These are phyloP conservation scores for Lamellibrachia columna DNA, from an alignment of 2,888 invertebrate genomes.

Conservation along the genomic window DNA sequence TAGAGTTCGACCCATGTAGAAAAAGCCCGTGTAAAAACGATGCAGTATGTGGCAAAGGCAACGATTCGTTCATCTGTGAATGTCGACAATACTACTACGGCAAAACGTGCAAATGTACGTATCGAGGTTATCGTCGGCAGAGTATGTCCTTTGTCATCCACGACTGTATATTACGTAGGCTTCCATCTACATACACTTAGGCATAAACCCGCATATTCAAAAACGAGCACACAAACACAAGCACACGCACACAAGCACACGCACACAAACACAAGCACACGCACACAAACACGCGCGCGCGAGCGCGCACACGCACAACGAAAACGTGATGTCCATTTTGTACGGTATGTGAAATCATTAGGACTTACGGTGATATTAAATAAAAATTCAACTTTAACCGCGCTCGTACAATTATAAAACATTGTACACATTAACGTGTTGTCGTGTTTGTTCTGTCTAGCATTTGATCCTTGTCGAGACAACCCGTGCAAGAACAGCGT, in stretches of 20 bases:
- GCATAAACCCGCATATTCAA: neutral
- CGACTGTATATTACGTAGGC: neutral
- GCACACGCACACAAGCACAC: neutral
- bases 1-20: constrained; percentile 5
- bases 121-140: neutral
- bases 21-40: neutral
- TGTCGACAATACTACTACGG: neutral
- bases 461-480: neutral
- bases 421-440: neutral
- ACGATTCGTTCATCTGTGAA: neutral
- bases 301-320: too few relatives aligned
- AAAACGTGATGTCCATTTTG: neutral
- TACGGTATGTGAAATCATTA: too few relatives aligned
- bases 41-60: neutral
- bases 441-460: neutral
- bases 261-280: neutral
- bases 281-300: too few relatives aligned
- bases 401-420: neutral
- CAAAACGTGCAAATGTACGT: neutral
- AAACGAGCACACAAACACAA: neutral
- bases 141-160: neutral
- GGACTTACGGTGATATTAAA: neutral
- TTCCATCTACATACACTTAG: neutral
- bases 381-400: neutral
- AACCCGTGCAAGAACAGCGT: neutral